A percentile compares a stretch with the other conserved stretches of the same genome.
Conservation (phyloP, 2,888 invertebrate species). For the Sphaeridia pumilis region DNA sequence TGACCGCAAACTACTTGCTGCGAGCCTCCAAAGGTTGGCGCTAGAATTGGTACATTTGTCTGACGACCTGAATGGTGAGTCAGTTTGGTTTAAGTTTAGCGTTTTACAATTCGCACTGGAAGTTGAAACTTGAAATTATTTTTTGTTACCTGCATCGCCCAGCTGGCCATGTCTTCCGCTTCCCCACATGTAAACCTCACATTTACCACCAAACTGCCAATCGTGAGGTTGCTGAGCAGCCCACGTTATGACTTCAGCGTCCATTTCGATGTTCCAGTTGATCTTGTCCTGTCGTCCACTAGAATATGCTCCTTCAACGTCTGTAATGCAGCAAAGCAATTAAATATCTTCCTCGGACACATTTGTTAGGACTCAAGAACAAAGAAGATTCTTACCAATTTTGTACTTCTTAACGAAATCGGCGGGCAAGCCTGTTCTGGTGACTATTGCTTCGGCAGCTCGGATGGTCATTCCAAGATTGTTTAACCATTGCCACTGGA, state of each 20-base stretch:
- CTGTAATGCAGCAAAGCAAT: conserved; percentile 1
- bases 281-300: conserved; percentile 24
- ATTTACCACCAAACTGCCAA: conserved; percentile 54
- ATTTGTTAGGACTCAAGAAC: too few species aligned
- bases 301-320: conserved; percentile 29
- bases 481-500: conserved; percentile 50
- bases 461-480: conserved; percentile 46
- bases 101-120: not conserved
- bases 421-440: conserved; percentile 43
- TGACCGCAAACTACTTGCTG: conserved; percentile 53
- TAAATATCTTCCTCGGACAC: not conserved
- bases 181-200: conserved; percentile 51
- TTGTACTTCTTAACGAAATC: conserved; percentile 38
- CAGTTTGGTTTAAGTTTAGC: not conserved
- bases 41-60: conserved; percentile 41
- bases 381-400: conserved; percentile 19
- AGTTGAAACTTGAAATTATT: too few species aligned
- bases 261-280: conserved; percentile 48
- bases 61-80: conserved; percentile 38
- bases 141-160: conserved; percentile 44
- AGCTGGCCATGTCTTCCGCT: conserved; percentile 53
- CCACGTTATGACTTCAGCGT: conserved; percentile 52
- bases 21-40: conserved; percentile 45
- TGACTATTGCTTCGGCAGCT: conserved; percentile 47
- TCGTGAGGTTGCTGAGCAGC: conserved; percentile 50